Conservation (phyloP, 2,888 invertebrate species). For the Agrotis exclamationis region DNA sequence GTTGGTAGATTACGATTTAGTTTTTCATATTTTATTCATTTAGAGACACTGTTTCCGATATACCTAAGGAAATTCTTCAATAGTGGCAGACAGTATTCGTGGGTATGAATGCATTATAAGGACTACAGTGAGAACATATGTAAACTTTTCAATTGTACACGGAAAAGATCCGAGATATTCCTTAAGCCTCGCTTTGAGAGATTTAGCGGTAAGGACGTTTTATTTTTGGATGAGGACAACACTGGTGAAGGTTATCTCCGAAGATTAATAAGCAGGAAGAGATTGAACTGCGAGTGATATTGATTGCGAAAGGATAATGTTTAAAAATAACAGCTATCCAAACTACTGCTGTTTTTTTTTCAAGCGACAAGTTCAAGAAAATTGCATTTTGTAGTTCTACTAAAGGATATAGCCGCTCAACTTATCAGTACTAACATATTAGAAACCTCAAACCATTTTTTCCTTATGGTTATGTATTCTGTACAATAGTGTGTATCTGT, state of each 20-base stretch:
- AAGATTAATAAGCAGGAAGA: constrained; percentile 5
- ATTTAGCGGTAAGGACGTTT: constrained; percentile 19
- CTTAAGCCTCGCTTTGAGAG: constrained; percentile 18
- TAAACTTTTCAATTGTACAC: constrained; percentile 29
- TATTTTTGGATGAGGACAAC: constrained; percentile 35
- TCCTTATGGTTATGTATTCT: background rate
- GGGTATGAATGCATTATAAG: constrained; percentile 41
- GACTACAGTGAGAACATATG: constrained; percentile 15
- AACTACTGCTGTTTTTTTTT: no score
- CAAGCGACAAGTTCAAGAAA: background rate
- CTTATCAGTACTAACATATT: constrained; percentile 12
- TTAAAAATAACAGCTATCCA: background rate
- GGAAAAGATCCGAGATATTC: constrained; percentile 33
- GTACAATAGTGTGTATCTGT: background rate
- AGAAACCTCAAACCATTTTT: constrained; percentile 33
- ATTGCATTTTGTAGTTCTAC: background rate
- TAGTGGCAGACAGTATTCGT: constrained; percentile 22
- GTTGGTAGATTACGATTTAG: no score
- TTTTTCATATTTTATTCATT: no score
- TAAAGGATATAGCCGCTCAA: background rate
- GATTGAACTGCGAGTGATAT: background rate
- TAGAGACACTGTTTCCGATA: background rate
- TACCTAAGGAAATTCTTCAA: constrained; percentile 15
- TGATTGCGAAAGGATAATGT: background rate
- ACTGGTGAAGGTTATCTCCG: constrained; percentile 22